A percentile compares a stretch with the other conserved stretches of the same genome.
These are phyloP conservation scores for Neodon shergylaensis DNA, from an alignment of 2,113 vertebrate genomes.

Conservation along the genomic window DNA sequence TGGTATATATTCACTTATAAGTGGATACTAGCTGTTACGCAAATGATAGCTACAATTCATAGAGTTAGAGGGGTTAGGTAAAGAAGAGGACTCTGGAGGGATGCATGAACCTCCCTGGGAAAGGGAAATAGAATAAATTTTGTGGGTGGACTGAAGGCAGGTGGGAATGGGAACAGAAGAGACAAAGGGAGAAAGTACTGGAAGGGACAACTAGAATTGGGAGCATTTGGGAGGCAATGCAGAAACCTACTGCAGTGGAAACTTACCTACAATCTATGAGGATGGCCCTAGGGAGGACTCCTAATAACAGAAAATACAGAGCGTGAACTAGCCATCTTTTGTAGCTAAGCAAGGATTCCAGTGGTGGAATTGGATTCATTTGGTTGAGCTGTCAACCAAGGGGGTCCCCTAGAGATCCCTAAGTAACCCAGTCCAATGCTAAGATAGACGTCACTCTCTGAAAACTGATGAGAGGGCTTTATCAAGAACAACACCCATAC, in stretches of 20 bases:
- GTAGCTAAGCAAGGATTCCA: not conserved
- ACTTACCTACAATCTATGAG: not conserved
- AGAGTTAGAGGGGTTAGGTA: not conserved
- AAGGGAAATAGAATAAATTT: not conserved
- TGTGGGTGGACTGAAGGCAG: not conserved
- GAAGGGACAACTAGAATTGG: not conserved
- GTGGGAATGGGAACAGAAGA: not conserved
- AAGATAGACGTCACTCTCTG: not conserved
- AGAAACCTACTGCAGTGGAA: not conserved
- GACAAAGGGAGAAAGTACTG: no score
- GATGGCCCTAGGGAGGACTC: not conserved
- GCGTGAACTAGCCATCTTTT: not conserved
- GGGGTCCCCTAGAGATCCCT: not conserved
- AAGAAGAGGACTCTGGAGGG: not conserved
- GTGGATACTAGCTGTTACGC: not conserved
- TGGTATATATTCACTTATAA: not conserved
- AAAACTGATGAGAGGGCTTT: not conserved
- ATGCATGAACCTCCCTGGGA: not conserved
- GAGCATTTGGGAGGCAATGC: not conserved
- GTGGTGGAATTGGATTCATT: not conserved
- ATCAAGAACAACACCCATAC: not conserved
- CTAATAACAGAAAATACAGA: not conserved
- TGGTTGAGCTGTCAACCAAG: not conserved
- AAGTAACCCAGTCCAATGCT: not conserved
- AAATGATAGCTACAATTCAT: not conserved